Evolutionary conservation across 1,140 invertebrate species (phyloP).

Genomic region (Stegodyphus dumicola): DNA sequence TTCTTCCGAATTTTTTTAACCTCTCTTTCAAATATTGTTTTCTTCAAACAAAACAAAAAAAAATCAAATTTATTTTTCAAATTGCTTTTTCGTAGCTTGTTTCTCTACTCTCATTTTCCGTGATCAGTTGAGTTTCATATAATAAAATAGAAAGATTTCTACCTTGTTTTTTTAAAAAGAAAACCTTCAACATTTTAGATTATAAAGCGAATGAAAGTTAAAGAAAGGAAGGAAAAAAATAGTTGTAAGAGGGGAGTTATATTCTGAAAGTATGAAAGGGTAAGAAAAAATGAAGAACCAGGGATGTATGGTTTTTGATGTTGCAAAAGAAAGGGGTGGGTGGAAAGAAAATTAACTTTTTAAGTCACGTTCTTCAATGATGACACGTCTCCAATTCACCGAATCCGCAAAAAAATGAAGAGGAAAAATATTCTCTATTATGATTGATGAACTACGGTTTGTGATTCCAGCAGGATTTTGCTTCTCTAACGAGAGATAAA

Average conservation of each 20-base stretch:
- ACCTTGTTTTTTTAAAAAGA: constrained; percentile 15
- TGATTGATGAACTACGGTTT: constrained; percentile 27
- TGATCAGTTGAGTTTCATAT: constrained; percentile 35
- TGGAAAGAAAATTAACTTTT: constrained; percentile 49
- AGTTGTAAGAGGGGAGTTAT: too few species aligned
- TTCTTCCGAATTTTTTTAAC: not conserved
- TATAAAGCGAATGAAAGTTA: too few species aligned
- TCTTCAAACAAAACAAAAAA: constrained; percentile 3
- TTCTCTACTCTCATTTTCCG: constrained; percentile 37
- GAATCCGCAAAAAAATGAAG: constrained; percentile 23
- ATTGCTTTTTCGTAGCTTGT: constrained; percentile 32
- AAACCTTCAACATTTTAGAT: too few species aligned
- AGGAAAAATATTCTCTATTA: constrained; percentile 23
- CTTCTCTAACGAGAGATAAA: too few species aligned
- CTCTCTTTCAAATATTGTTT: too few species aligned
- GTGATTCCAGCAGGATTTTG: too few species aligned
- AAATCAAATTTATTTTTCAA: constrained; percentile 44
- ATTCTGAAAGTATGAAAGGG: too few species aligned
- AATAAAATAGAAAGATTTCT: constrained; percentile 44
- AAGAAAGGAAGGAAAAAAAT: too few species aligned
- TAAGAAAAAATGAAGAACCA: not conserved
- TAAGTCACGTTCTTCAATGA: constrained; percentile 39
- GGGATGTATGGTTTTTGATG: constrained; percentile 24
- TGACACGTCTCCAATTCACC: constrained; percentile 42
- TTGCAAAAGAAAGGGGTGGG: constrained; percentile 4